Percentiles rank a stretch among this genome's conserved stretches.
Evolutionary conservation across 2,113 vertebrate species (phyloP).

Genomic region (Eupsittula cactorum): DNA sequence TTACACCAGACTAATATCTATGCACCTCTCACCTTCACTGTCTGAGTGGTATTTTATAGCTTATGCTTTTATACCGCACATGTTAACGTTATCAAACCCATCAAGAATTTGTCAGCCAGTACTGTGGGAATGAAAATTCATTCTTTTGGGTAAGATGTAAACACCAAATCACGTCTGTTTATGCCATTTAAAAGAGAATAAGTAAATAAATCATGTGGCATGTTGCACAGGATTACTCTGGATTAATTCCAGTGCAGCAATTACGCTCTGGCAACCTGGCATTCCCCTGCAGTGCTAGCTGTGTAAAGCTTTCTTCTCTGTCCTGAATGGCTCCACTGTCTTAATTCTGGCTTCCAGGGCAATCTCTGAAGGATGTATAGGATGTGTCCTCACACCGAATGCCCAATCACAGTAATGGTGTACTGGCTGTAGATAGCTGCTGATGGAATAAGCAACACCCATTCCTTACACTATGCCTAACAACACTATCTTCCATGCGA

Average conservation of each 20-base stretch:
- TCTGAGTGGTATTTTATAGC: background rate
- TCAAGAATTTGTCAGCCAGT: background rate
- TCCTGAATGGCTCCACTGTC: background rate
- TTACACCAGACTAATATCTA: background rate
- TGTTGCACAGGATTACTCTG: background rate
- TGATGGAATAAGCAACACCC: background rate
- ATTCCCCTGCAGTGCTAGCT: background rate
- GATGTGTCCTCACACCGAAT: accelerated
- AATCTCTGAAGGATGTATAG: background rate
- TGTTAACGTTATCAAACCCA: background rate
- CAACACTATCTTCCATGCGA: accelerated
- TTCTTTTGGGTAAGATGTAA: background rate
- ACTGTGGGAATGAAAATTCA: background rate
- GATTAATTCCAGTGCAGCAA: background rate
- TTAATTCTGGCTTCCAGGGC: background rate
- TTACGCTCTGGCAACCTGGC: background rate
- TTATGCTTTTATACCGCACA: accelerated
- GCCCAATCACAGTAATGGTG: background rate
- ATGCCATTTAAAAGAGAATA: background rate
- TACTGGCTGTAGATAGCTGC: background rate
- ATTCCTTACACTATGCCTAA: background rate
- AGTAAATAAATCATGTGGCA: no score
- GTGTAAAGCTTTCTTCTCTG: background rate
- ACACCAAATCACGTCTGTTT: background rate
- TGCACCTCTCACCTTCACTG: background rate